phyloP scores from a whole-genome alignment of 2,888 invertebrate species.

The Perizoma flavofasciatum region DNA sequence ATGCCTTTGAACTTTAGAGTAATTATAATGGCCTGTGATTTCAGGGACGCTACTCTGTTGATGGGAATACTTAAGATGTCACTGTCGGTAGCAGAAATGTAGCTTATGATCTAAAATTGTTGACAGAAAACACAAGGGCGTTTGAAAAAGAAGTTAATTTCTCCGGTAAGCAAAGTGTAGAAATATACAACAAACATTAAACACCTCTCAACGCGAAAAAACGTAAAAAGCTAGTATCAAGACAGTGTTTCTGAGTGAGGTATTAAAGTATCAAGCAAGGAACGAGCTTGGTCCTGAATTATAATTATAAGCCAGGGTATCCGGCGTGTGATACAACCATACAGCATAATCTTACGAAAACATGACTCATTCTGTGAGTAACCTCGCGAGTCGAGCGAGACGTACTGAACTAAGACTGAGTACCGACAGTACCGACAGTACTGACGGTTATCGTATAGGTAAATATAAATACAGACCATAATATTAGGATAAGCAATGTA shows the following conservation, averaged over 20 bases:
- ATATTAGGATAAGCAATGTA: constrained; percentile 42
- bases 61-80: constrained; percentile 29
- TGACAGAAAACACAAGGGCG: constrained; percentile 12
- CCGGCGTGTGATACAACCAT: constrained; percentile 64
- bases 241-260: constrained; percentile 2
- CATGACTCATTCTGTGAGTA: constrained; percentile 64
- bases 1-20: constrained; percentile 40
- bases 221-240: constrained; percentile 1
- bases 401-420: background rate
- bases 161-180: constrained; percentile 6
- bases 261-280: constrained; percentile 14
- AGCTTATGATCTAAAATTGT: constrained; percentile 9
- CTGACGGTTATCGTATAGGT: constrained; percentile 35
- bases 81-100: constrained; percentile 9
- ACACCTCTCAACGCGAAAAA: background rate
- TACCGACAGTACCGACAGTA: no score
- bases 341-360: constrained; percentile 51
- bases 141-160: constrained; percentile 19
- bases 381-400: constrained; percentile 47
- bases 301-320: constrained; percentile 43
- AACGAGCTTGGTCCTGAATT: constrained; percentile 31
- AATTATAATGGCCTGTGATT: constrained; percentile 38
- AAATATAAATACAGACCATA: constrained; percentile 35
- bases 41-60: constrained; percentile 34
- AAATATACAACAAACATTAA: constrained; percentile 1